Base-by-base conservation (phyloP, 2,888 invertebrate genomes). In the Pyralis farinalis region DNA sequence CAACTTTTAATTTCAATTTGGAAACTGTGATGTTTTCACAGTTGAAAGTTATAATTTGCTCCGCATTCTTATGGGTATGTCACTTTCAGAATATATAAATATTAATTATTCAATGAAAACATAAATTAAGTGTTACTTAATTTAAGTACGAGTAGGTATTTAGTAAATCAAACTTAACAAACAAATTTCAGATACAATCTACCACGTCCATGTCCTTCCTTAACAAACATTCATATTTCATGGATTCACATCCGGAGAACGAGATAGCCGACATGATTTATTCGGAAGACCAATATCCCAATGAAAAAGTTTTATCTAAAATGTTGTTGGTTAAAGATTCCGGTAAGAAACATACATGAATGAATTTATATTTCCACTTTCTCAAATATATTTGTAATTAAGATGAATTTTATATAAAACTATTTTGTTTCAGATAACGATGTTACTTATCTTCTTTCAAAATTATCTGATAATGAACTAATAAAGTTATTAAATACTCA, bases 381-480 rank as follows among this genome's bases (percentile, higher is more conserved):
- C 1, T 25, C 12, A 6, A 7, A 16, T 32, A 34, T 11, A 31
- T 7, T 12, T 1, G 12, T 8, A 12, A 1, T 3, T 12, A 1
- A 12, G 12, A 11, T 12, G 12, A 30, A 12, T 7, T 8, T 12
- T 12, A 12, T 1, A 7, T 11, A 9, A 30, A 7, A 32, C 6
- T 3, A 10, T 27, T 1, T 30, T 22, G 8, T 60, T 67, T 22
- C 57, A 85, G 86, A 69, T 46, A 71, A 69, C 38, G 81, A 85
- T 33, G 66, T 63, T 6, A 72, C 74, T 1, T 81, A 77, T 51
- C 49, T 86, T 37, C 64, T 87, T 32, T 83, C 87, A 1, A 85
- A 84, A 53, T 58, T 87, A 47, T 69, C 81, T 7, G 83, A 87
- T 40, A 63, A 72, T 31, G 80, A 84, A 37, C 64, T 87, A 8